phyloP scores from a whole-genome alignment of 2,888 invertebrate genomes.

The Apamea monoglypha region DNA sequence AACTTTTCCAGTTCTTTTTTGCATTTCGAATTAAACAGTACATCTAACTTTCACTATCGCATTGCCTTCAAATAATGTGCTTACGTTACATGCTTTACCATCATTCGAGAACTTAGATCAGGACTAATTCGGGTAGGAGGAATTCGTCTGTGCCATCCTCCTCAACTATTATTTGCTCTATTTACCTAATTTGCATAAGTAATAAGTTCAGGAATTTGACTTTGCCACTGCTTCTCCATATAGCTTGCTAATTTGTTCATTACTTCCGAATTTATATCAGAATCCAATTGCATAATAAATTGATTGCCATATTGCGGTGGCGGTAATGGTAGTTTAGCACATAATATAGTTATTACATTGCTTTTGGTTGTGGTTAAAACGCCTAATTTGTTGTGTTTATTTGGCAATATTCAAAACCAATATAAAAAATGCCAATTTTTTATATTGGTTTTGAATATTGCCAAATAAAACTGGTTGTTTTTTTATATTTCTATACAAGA shows the following conservation, averaged over 20 bases:
- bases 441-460: no score
- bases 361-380: no score
- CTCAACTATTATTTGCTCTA: no score
- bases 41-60: not conserved
- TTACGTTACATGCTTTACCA: no score
- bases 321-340: not conserved
- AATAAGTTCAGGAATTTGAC: not conserved
- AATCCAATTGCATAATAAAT: not conserved
- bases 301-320: not conserved
- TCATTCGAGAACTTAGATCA: no score
- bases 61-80: not conserved
- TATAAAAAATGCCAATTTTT: no score
- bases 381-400: no score
- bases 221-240: not conserved
- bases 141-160: no score
- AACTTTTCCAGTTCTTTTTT: not conserved
- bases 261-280: not conserved
- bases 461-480: no score
- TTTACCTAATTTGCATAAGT: not conserved
- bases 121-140: no score
- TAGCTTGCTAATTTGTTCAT: not conserved
- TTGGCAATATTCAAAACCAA: no score
- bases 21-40: not conserved
- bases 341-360: not conserved
- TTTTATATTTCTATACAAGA: no score